Evolutionary conservation across 2,113 vertebrate genomes (phyloP).

Genomic region (Bubo scandiacus): DNA sequence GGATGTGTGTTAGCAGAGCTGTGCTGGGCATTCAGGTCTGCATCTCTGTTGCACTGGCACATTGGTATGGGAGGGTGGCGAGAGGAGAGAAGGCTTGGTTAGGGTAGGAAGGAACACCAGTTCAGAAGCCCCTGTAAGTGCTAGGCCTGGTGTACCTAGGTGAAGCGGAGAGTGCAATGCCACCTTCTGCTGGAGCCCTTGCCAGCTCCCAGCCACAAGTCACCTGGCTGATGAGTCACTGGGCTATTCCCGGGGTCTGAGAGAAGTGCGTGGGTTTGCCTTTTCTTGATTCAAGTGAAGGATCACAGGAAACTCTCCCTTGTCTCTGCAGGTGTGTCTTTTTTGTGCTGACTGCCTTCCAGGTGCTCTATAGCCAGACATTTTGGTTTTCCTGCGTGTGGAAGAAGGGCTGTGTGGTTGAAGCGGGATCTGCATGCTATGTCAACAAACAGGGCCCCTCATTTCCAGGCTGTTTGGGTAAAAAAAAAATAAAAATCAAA

Average conservation of each 20-base stretch:
- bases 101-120: background rate
- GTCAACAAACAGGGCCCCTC: background rate
- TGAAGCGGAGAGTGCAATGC: background rate
- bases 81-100: background rate
- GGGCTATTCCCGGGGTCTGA: background rate
- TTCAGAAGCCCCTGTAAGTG: background rate
- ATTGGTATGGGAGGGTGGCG: background rate
- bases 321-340: fast-evolving
- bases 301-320: background rate
- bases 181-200: background rate
- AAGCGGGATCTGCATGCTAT: background rate
- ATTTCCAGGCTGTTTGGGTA: background rate
- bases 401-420: background rate
- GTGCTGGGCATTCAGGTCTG: background rate
- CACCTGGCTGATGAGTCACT: background rate
- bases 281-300: background rate
- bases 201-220: background rate
- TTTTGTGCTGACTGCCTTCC: background rate
- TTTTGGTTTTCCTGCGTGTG: background rate
- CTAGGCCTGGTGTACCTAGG: background rate
- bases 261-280: background rate
- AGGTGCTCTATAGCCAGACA: background rate
- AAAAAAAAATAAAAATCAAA: background rate
- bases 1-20: background rate
- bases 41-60: background rate